Conservation (phyloP, 2,113 vertebrate genomes). For the Zeus faber region DNA sequence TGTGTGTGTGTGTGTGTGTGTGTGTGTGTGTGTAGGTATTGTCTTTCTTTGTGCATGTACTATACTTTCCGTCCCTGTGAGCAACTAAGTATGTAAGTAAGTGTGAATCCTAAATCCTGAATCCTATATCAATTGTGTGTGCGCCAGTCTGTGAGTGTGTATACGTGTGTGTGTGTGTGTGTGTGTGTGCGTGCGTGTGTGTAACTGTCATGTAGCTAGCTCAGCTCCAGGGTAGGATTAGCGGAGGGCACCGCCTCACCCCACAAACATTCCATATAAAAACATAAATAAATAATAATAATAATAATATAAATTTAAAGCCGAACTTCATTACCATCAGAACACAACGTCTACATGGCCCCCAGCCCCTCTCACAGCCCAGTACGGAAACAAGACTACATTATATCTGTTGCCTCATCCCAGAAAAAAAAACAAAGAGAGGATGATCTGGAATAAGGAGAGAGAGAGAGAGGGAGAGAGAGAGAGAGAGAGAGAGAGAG, state of each 20-base stretch:
- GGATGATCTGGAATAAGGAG: conserved; percentile 31
- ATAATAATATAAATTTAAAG: conserved; percentile 64
- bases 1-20: conserved; percentile 3
- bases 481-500: conserved; percentile 15
- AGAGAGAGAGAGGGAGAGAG: conserved; percentile 31
- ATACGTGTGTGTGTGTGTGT: conserved; percentile 46
- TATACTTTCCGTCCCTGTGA: too few relatives aligned
- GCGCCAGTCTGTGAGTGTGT: conserved; percentile 23
- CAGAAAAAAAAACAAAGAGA: conserved; percentile 64
- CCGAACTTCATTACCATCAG: conserved; percentile 78
- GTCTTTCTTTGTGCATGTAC: background rate
- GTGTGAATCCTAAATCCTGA: too few relatives aligned
- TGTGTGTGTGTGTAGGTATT: conserved; percentile 18
- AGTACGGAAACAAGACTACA: too few relatives aligned
- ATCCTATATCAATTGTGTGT: too few relatives aligned
- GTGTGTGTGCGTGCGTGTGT: conserved; percentile 45
- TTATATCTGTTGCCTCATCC: conserved; percentile 73
- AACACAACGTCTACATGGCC: conserved; percentile 63
- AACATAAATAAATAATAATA: conserved; percentile 53
- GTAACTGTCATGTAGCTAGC: conserved; percentile 56
- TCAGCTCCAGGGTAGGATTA: conserved; percentile 76
- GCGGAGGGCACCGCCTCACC: conserved; percentile 59
- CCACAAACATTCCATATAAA: conserved; percentile 78
- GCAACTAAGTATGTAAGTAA: too few relatives aligned
- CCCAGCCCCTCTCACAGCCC: too few relatives aligned